Percentiles rank a stretch among this genome's conserved stretches.
phyloP scores from a whole-genome alignment of 1,140 invertebrate species.

The Heliothis subflexa region DNA sequence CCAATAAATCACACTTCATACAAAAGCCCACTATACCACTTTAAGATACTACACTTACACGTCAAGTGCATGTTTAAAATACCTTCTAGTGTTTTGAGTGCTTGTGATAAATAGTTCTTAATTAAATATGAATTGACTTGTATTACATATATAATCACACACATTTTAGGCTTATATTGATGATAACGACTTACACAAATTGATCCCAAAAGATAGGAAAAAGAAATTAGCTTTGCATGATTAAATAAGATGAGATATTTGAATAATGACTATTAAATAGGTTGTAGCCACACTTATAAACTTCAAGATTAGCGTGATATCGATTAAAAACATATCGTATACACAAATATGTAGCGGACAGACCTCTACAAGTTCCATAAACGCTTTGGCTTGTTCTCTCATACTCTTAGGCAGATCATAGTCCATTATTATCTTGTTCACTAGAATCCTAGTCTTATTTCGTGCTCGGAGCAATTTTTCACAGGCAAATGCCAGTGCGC shows the following conservation, averaged over 20 bases:
- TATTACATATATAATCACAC: too few relatives aligned
- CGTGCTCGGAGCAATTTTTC: constrained; percentile 61
- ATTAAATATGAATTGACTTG: too few relatives aligned
- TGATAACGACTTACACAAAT: too few relatives aligned
- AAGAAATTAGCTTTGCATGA: too few relatives aligned
- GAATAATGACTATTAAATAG: constrained; percentile 73
- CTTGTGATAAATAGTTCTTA: too few relatives aligned
- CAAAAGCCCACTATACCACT: too few relatives aligned
- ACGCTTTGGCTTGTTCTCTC: constrained; percentile 70
- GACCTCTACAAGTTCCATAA: constrained; percentile 69
- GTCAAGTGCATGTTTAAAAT: too few relatives aligned
- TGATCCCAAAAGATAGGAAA: too few relatives aligned
- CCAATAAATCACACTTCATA: too few relatives aligned
- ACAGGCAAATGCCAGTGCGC: constrained; percentile 62
- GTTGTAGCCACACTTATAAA: constrained; percentile 71
- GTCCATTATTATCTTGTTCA: constrained; percentile 73
- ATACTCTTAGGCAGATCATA: constrained; percentile 63
- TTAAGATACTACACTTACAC: too few relatives aligned
- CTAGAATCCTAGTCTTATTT: constrained; percentile 60
- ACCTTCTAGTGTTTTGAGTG: too few relatives aligned
- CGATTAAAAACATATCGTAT: constrained; percentile 72
- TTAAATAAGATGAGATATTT: constrained; percentile 61
- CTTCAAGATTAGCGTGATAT: constrained; percentile 69
- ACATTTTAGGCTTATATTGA: too few relatives aligned
- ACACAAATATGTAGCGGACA: constrained; percentile 65